Evolutionary conservation across 2,797 vertebrate genomes (phyloP).

Genomic region (Zenarchopterus dispar): DNA sequence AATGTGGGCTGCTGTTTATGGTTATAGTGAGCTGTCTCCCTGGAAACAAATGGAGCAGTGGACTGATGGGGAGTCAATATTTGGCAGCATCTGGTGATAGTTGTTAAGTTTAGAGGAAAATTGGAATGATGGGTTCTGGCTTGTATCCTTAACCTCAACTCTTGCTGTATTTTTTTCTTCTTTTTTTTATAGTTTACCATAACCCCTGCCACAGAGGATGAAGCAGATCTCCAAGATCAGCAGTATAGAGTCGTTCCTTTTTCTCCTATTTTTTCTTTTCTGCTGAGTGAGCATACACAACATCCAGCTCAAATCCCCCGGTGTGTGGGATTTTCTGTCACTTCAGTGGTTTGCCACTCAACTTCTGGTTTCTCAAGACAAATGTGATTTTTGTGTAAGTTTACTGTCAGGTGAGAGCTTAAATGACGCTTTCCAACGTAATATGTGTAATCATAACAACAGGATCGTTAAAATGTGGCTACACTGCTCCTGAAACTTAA

Average conservation of each 20-base stretch:
- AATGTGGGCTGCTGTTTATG: too few relatives aligned
- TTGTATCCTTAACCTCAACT: conserved; percentile 2
- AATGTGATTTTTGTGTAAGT: neutral
- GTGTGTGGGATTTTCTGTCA: conserved; percentile 25
- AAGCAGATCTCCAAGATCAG: conserved; percentile 50
- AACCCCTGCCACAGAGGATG: conserved; percentile 31
- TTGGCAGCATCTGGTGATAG: conserved; percentile 4
- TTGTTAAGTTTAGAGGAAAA: neutral
- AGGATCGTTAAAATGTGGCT: conserved; percentile 10
- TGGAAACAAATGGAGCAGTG: neutral
- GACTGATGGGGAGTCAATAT: neutral
- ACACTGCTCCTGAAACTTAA: conserved; percentile 20
- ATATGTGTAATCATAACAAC: neutral
- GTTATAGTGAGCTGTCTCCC: too few relatives aligned
- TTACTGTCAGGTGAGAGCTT: neutral
- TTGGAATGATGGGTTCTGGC: neutral
- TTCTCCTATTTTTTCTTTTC: conserved; percentile 18
- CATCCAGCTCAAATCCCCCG: conserved; percentile 16
- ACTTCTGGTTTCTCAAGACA: conserved; percentile 2
- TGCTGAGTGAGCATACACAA: conserved; percentile 50
- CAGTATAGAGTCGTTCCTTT: conserved; percentile 31
- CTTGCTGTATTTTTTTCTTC: conserved; percentile 8
- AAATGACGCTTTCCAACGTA: neutral
- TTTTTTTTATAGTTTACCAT: conserved; percentile 15
- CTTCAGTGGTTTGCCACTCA: conserved; percentile 5